A percentile compares a stretch with the other conserved stretches of the same genome.
These are phyloP conservation scores for Creontiades dilutus DNA, from an alignment of 2,888 invertebrate genomes.

Conservation along the genomic window DNA sequence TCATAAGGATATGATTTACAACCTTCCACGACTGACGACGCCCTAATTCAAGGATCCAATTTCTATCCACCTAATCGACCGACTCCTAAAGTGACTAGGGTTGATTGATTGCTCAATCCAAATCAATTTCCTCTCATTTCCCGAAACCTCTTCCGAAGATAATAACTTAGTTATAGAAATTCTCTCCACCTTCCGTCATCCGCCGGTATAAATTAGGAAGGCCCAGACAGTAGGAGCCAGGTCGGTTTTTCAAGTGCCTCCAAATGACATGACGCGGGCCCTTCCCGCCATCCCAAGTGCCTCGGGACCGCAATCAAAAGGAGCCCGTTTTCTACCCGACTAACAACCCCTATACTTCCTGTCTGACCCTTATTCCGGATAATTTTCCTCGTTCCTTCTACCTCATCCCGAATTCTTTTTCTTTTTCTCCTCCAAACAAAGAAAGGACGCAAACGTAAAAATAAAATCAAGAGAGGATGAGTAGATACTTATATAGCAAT, in stretches of 20 bases:
- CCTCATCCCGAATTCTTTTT: neutral
- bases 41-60: too few relatives aligned
- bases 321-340: slow-evolving; percentile 18
- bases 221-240: neutral
- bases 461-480: neutral
- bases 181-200: neutral
- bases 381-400: neutral
- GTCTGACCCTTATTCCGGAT: slow-evolving; percentile 15
- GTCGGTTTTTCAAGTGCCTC: neutral
- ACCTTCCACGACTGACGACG: too few relatives aligned
- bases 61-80: too few relatives aligned
- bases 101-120: too few relatives aligned
- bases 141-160: too few relatives aligned
- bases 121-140: too few relatives aligned
- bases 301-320: slow-evolving; percentile 15
- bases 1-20: too few relatives aligned
- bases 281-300: neutral
- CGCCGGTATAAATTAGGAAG: neutral
- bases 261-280: neutral
- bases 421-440: neutral
- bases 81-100: too few relatives aligned
- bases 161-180: too few relatives aligned
- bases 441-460: neutral
- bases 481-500: neutral
- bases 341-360: slow-evolving; percentile 4